These are phyloP conservation scores for Drosophila miranda DNA, from an alignment of 1,140 invertebrate species.

Conservation along the genomic window DNA sequence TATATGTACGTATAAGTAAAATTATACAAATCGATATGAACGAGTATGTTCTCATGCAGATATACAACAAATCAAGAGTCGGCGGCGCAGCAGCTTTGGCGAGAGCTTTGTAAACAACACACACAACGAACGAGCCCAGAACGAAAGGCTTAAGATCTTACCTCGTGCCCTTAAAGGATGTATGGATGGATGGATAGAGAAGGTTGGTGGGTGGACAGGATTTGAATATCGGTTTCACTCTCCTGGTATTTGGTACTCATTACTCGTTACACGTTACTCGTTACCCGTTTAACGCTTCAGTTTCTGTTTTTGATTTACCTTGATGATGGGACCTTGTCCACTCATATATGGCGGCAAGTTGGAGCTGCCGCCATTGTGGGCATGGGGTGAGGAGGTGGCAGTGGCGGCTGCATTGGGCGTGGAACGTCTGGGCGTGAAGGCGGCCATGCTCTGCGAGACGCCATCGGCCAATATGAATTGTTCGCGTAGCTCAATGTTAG, in stretches of 20 bases:
- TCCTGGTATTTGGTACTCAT: background rate
- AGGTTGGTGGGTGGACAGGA: background rate
- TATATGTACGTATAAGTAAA: constrained; percentile 32
- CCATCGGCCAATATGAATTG: constrained; percentile 99
- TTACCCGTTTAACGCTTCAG: constrained; percentile 3
- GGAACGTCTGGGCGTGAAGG: constrained; percentile 95
- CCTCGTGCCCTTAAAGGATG: constrained; percentile 40
- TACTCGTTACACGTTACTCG: background rate
- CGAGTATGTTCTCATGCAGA: constrained; percentile 65
- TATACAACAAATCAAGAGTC: constrained; percentile 46
- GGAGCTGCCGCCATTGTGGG: constrained; percentile 84
- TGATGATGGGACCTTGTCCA: constrained; percentile 94
- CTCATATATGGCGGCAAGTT: constrained; percentile 85
- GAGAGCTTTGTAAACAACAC: constrained; percentile 75
- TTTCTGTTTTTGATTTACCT: constrained; percentile 86
- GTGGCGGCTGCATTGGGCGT: constrained; percentile 89
- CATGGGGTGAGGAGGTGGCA: constrained; percentile 83
- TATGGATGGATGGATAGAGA: constrained; percentile 9
- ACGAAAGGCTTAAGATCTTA: constrained; percentile 52
- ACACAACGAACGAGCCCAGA: constrained; percentile 64
- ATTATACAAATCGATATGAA: constrained; percentile 31
- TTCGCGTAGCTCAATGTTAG: constrained; percentile 99
- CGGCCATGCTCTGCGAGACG: constrained; percentile 98
- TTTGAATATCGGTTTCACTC: background rate
- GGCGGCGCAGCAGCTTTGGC: constrained; percentile 52